phyloP scores from a whole-genome alignment of 2,797 vertebrate species.

The Loris lydekkerianus region DNA sequence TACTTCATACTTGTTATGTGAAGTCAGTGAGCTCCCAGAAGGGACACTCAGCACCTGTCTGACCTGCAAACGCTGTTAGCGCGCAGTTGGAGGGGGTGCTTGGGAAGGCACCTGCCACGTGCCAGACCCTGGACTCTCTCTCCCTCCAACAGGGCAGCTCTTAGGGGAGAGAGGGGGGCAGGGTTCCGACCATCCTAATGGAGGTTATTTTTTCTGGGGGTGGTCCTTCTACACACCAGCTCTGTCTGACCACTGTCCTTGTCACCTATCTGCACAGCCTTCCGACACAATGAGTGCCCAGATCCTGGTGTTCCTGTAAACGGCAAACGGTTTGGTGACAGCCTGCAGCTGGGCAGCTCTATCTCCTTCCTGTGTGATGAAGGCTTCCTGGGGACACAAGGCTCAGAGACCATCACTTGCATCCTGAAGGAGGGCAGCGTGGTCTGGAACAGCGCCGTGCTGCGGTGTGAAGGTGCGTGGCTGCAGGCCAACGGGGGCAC shows the following conservation, averaged over 20 bases:
- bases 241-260: slow-evolving; percentile 26
- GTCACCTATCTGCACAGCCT: slow-evolving; percentile 88
- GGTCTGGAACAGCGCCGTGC: slow-evolving; percentile 97
- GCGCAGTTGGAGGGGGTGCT: background rate
- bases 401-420: slow-evolving; percentile 97
- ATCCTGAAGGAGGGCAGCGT: slow-evolving; percentile 98
- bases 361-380: slow-evolving; percentile 98
- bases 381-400: slow-evolving; percentile 97
- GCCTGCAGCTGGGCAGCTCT: slow-evolving; percentile 97
- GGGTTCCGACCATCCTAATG: no score
- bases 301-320: slow-evolving; percentile 98
- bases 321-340: slow-evolving; percentile 97
- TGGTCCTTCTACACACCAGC: background rate
- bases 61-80: background rate
- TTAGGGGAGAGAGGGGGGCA: background rate
- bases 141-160: background rate
- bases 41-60: background rate
- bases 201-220: background rate
- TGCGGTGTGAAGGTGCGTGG: slow-evolving; percentile 95
- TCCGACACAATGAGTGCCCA: slow-evolving; percentile 98
- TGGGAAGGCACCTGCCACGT: background rate
- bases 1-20: background rate
- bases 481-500: fast-evolving
- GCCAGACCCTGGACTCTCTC: background rate
- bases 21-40: background rate